Conservation (phyloP, 2,113 vertebrate species). For the Progne subis region DNA sequence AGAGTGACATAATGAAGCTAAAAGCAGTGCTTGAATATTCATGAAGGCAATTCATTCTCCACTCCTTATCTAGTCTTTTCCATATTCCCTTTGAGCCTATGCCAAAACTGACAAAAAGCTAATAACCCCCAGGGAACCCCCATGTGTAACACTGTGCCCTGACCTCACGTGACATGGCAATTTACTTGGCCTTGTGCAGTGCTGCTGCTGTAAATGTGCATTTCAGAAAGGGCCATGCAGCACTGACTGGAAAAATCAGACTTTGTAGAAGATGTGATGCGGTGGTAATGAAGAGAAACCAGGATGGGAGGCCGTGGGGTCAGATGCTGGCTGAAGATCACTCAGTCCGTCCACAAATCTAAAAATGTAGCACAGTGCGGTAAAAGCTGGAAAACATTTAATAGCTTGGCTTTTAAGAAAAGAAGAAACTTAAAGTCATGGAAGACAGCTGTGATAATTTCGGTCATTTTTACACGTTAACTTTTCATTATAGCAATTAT, state of each 20-base stretch:
- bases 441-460: slow-evolving; percentile 46
- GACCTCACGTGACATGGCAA: neutral
- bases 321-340: slow-evolving; percentile 61
- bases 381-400: slow-evolving; percentile 65
- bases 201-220: slow-evolving; percentile 37
- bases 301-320: slow-evolving; percentile 37
- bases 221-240: slow-evolving; percentile 38
- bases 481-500: slow-evolving; percentile 22
- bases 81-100: neutral
- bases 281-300: slow-evolving; percentile 33
- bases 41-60: neutral
- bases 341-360: slow-evolving; percentile 67
- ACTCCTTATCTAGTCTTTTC: neutral
- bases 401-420: slow-evolving; percentile 53
- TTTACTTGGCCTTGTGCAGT: slow-evolving; percentile 2
- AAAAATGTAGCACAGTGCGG: slow-evolving; percentile 54
- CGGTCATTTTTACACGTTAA: neutral
- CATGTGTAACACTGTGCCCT: neutral
- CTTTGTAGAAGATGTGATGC: slow-evolving; percentile 13
- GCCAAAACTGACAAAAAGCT: neutral
- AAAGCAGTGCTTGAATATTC: neutral
- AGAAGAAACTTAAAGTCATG: slow-evolving; percentile 52
- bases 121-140: neutral
- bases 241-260: slow-evolving; percentile 27
- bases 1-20: neutral